Conservation (phyloP, 2,888 invertebrate genomes). For the Hanleya hanleyi region DNA sequence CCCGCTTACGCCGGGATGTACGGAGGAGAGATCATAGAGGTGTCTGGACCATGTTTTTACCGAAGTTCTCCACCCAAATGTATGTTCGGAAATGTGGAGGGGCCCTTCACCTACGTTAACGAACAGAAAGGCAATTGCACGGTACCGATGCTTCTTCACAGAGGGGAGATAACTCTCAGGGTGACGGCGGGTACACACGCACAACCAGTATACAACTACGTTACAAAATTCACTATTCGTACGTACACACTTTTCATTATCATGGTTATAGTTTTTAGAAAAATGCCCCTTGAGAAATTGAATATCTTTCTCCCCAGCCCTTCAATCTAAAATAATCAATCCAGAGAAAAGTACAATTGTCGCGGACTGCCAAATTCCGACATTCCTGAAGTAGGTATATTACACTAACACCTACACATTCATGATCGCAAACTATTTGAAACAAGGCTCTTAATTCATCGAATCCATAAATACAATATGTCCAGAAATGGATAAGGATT, state of each 20-base stretch:
- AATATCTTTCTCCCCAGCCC: too few relatives aligned
- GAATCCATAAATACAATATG: too few relatives aligned
- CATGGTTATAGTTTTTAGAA: not conserved
- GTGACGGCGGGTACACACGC: slow-evolving; percentile 79
- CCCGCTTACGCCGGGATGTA: slow-evolving; percentile 95
- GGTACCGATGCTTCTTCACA: slow-evolving; percentile 88
- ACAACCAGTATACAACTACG: slow-evolving; percentile 81
- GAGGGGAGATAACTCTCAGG: slow-evolving; percentile 90
- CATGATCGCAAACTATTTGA: too few relatives aligned
- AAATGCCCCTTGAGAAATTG: too few relatives aligned
- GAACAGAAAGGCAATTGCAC: slow-evolving; percentile 83
- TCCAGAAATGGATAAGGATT: too few relatives aligned
- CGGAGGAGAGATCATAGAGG: slow-evolving; percentile 96
- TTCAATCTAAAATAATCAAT: too few relatives aligned
- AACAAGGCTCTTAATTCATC: too few relatives aligned
- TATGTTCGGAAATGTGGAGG: slow-evolving; percentile 66
- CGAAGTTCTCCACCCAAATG: slow-evolving; percentile 81
- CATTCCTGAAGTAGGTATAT: too few relatives aligned
- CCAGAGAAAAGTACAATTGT: too few relatives aligned
- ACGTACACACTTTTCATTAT: slow-evolving; percentile 69
- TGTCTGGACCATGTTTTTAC: slow-evolving; percentile 95
- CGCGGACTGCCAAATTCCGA: too few relatives aligned
- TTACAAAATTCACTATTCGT: slow-evolving; percentile 93
- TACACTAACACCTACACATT: too few relatives aligned
- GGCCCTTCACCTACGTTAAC: slow-evolving; percentile 31